Base-by-base conservation (phyloP, 1,140 invertebrate species). In the Tribolium castaneum region DNA sequence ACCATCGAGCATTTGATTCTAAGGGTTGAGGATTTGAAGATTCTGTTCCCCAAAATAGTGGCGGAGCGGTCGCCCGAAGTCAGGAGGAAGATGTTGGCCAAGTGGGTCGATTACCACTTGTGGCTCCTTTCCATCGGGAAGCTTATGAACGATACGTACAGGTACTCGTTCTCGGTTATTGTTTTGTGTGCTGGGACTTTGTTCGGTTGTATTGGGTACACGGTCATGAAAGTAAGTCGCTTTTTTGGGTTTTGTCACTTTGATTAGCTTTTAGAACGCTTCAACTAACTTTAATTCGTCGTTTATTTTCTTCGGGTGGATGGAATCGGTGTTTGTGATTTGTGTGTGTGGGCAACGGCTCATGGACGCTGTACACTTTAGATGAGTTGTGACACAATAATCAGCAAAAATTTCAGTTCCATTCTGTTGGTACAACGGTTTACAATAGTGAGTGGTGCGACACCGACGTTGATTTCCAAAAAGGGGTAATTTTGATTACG, bases 1-100 rank as follows among this genome's bases (percentile, higher is more conserved):
- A 71, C 70, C 6, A 45, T 71, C 7, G 70, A 71, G 14, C 39
- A 71, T 7, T 35, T 71, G 2, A 9, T 71, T 5, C 9, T 71
- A 16, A 7, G 70, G 1, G 14, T 71, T 14, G 16, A 71, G 19
- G 35, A 71, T 12, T 49, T 71, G 12, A 71, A 71, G 7, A 19
- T 7, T 7, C 1, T 56, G 2, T 10, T 56, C 14, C 12, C 9
- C 12, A 16, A 56, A 2, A 14, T 56, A 3, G 9, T 56, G 52
- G 52, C 14, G 10, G 13, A 56, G 16, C 3, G 6, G 10, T 6
- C 14, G 6, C 52, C 13, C 4, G 6, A 3, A 13, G 16, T 16
- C 6, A 13, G 52, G 14, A n/a, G 22, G 10, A 3, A 56, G 13
- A 7, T 14, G 13, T 14, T 56, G 10, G 13, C 9, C 2, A 13